Evolutionary conservation across 2,113 vertebrate genomes (phyloP), one percentile per base, ranked within the genome.

Genomic region (Psilopsiagon aurifrons): DNA sequence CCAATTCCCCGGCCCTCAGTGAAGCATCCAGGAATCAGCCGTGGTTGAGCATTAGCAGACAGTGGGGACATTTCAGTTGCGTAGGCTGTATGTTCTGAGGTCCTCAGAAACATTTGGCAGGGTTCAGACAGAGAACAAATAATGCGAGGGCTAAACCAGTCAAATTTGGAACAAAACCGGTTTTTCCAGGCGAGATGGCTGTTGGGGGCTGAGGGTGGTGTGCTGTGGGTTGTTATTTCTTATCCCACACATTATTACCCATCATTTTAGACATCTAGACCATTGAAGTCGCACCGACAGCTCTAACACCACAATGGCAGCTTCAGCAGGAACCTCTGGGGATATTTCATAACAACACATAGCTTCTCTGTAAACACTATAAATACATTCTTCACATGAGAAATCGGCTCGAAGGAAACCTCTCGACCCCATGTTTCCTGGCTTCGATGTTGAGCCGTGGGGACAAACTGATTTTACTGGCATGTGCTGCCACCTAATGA

Each of bases 401-500:
- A 3, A 17, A n/a, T 16, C 6, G 43, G 7, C 11, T 27, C 49
- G 39, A 24, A 74, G 49, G 49, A 64, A 55, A n/a, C 6, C 9
- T 73, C 55, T 52, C 17, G 27, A 35, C 7, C 20, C 6, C 17
- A 1, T 2, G 2, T 6, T 11, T 20, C 15, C 5, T 1, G 1
- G 8, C 54, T 47, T 9, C 11, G 49, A 2, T n/a, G 27, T 64
- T 43, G 35, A 35, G 46, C 39, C 24, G 4, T 6, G 16, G 20
- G 60, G 47, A 71, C 57, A 52, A 49, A 13, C 24, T 4, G n/a
- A n/a, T 92, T 63, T 91, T 80, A 44, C 4, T 93, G 62, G 73
- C 64, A 28, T 19, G 22, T 94, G 94, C 93, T 97, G 91, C 86
- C 92, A 92, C 54, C 91, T 92, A 88, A 92, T 44, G 91, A 79